Base-by-base conservation (phyloP, 1,140 invertebrate genomes). In the Pemphigus obesinymphae region DNA sequence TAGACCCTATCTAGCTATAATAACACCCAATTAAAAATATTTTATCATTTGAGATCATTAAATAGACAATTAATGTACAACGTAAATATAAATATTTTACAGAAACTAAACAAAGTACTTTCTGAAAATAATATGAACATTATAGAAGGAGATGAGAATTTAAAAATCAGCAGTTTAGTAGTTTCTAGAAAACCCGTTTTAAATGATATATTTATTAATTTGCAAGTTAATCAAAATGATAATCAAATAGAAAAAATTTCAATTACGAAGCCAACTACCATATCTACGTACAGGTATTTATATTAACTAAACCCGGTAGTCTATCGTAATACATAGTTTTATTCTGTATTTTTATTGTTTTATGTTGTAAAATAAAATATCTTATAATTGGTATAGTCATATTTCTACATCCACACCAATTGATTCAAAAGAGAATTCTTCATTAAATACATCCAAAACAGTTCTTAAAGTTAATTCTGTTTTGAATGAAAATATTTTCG, bases 141-240 rank as follows among this genome's bases (percentile, higher is more conserved):
- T 63, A 11, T 55, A 17, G 37, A 58, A 58, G 37, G 26, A 45
- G 23, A 29, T 20, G 63, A 80, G 63, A 55, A 80, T 80, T 11
- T 61, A 4, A 80, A 80, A 63, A 63, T 37, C 8, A 76, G 50
- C 40, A 55, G 76, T 29, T 20, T 61, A 29, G 29, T 26, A 63
- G 76, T 37, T 31, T 34, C 55, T 2, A 58, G 76, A 61, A 80
- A 55, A 61, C 37, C 76, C 11, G 76, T 63, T 13, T 31, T 80
- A 45, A 80, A 80, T 63, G 76, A 80, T 17, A n/a, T 80, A 11
- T 63, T n/a, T 3, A 80, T 37, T 80, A 80, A 63, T 17, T 61
- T 63, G 17, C 76, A 80, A 11, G 13, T 17, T 20, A 58, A 34
- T 61, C 75, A 78, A 29, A 78, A 78, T 78, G 31, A n/a, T n/a